Evolutionary conservation across 2,888 invertebrate species (phyloP).

Genomic region (Elmis aenea): DNA sequence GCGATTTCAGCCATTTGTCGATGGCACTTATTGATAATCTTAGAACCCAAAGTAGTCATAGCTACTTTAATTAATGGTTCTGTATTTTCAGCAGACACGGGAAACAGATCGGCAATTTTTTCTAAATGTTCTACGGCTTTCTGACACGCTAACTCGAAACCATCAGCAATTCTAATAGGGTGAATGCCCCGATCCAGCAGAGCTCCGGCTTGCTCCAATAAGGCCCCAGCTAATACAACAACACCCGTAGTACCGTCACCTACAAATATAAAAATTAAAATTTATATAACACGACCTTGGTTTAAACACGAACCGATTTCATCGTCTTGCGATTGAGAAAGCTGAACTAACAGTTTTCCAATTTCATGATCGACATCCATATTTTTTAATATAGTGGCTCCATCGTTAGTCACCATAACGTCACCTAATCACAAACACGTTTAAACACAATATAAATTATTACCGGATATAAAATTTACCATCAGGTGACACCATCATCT

Average conservation of each 20-base stretch:
- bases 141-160: constrained; percentile 94
- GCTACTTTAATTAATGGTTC: constrained; percentile 92
- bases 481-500: constrained; percentile 95
- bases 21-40: constrained; percentile 96
- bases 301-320: constrained; percentile 77
- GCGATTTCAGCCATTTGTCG: constrained; percentile 98
- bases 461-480: constrained; percentile 49
- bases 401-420: constrained; percentile 96
- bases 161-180: constrained; percentile 97
- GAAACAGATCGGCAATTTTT: constrained; percentile 82
- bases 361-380: constrained; percentile 99
- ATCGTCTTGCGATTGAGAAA: constrained; percentile 98
- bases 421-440: constrained; percentile 51
- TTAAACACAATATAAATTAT: not conserved
- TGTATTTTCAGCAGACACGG: constrained; percentile 73
- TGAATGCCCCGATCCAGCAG: constrained; percentile 96
- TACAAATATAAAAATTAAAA: no score
- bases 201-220: constrained; percentile 90
- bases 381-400: constrained; percentile 96
- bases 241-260: constrained; percentile 99
- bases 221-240: constrained; percentile 79
- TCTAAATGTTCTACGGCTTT: constrained; percentile 82
- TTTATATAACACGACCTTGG: no score
- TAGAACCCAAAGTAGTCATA: constrained; percentile 97
- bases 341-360: constrained; percentile 94